Evolutionary conservation across 2,113 vertebrate genomes (phyloP).

Genomic region (Notiomystis cincta): DNA sequence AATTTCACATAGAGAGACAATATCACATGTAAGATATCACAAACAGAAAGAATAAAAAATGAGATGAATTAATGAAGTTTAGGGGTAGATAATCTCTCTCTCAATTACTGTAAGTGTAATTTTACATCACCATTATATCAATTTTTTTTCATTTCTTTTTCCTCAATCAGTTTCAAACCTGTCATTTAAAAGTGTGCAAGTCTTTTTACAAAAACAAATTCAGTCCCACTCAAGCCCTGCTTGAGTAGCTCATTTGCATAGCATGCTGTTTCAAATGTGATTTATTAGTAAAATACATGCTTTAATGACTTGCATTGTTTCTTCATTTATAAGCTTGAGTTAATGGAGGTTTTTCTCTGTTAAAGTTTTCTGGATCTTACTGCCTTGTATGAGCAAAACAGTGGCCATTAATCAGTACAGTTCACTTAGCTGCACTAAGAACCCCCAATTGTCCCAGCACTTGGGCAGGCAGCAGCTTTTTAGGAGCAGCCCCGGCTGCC

Average conservation of each 20-base stretch:
- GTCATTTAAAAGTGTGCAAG: neutral
- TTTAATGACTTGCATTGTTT: neutral
- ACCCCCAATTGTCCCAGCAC: neutral
- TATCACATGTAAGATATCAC: neutral
- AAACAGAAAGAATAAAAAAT: neutral
- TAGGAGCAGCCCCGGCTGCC: neutral
- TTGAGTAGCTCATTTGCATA: neutral
- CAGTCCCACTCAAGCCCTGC: neutral
- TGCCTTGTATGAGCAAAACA: neutral
- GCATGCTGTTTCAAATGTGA: neutral
- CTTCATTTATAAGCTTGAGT: neutral
- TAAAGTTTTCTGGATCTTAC: neutral
- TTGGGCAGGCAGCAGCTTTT: neutral
- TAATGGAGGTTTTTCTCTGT: neutral
- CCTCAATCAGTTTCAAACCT: neutral
- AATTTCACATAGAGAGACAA: neutral
- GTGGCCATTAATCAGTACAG: neutral
- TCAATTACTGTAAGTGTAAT: accelerated
- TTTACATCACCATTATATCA: neutral
- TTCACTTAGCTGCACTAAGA: neutral
- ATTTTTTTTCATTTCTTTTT: neutral
- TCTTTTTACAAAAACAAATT: neutral
- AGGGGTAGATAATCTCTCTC: neutral
- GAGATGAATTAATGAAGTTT: neutral
- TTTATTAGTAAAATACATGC: neutral